Percentiles rank a stretch among this genome's conserved stretches.
Conservation (phyloP, 1,140 invertebrate species). For the Orchestia grillus region DNA sequence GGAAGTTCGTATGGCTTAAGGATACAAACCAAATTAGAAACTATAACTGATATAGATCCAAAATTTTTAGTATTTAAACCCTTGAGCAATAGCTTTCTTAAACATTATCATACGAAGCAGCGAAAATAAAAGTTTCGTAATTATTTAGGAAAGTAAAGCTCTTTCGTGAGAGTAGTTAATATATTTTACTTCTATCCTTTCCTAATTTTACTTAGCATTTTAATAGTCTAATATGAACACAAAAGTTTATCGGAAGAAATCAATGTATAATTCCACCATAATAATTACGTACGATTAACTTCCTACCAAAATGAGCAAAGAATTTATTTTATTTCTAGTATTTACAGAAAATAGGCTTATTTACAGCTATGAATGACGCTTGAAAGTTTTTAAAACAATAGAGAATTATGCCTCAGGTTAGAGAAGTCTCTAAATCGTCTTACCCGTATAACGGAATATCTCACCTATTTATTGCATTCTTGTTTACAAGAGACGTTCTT, state of each 20-base stretch:
- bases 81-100: background rate
- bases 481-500: background rate
- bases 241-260: background rate
- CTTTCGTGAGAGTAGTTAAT: background rate
- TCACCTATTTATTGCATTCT: background rate
- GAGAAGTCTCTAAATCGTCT: background rate
- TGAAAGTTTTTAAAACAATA: background rate
- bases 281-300: background rate
- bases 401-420: background rate
- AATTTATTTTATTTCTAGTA: background rate
- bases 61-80: background rate
- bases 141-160: background rate
- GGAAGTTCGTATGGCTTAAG: background rate
- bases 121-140: background rate
- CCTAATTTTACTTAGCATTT: background rate
- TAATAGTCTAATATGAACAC: background rate
- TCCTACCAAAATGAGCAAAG: background rate
- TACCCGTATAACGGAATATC: background rate
- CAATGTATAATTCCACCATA: background rate
- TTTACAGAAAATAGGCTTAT: background rate
- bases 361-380: background rate
- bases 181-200: background rate
- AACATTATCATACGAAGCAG: background rate
- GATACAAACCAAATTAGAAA: background rate
- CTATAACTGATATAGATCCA: background rate